phyloP scores from a whole-genome alignment of 2,888 invertebrate species.

The Isoperla grammatica region DNA sequence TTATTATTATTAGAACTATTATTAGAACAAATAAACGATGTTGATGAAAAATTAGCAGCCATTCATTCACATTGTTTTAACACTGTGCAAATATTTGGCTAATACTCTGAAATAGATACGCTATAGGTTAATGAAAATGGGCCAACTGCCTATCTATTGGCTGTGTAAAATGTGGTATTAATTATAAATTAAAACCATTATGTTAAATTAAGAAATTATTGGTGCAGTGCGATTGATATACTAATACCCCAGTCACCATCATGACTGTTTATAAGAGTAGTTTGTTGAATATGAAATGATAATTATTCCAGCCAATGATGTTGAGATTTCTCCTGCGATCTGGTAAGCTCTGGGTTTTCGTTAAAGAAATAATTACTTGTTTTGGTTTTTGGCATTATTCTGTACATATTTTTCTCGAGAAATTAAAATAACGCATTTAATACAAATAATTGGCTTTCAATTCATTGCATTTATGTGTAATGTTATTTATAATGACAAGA shows the following conservation, averaged over 20 bases:
- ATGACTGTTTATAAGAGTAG: not conserved
- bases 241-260: not conserved
- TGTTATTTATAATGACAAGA: too few species aligned
- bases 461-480: too few species aligned
- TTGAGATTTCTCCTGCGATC: not conserved
- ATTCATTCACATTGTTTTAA: not conserved
- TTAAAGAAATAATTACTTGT: not conserved
- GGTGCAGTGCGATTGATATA: not conserved
- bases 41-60: slow-evolving; percentile 1
- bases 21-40: slow-evolving; percentile 12
- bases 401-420: slow-evolving; percentile 1
- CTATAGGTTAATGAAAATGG: not conserved
- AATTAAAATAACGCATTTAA: slow-evolving; percentile 6
- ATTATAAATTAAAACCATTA: slow-evolving; percentile 8
- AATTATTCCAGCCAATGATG: not conserved
- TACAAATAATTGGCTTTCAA: not conserved
- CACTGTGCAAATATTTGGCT: slow-evolving; percentile 5
- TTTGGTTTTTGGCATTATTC: not conserved
- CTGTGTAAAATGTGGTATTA: slow-evolving; percentile 17
- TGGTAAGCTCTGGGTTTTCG: not conserved
- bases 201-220: slow-evolving; percentile 8
- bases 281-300: not conserved
- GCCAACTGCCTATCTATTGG: slow-evolving; percentile 1
- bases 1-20: too few species aligned
- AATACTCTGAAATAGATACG: not conserved